These are phyloP conservation scores for Opisthograptis luteolata DNA, from an alignment of 2,888 invertebrate genomes.

Conservation along the genomic window DNA sequence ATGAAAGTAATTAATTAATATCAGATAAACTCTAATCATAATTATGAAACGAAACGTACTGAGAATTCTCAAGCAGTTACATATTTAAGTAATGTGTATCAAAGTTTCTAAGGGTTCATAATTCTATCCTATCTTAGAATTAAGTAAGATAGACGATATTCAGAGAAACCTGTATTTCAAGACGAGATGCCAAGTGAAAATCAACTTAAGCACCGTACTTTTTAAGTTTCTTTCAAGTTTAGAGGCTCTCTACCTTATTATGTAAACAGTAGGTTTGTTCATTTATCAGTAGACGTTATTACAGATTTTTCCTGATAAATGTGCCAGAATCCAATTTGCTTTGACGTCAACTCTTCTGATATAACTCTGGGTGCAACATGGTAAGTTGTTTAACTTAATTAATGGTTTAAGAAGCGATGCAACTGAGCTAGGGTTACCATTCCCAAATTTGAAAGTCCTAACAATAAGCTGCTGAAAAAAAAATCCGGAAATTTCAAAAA, in stretches of 20 bases:
- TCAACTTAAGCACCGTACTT: background rate
- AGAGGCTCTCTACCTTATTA: slow-evolving; percentile 6
- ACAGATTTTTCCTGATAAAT: slow-evolving; percentile 58
- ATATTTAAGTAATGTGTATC: slow-evolving; percentile 14
- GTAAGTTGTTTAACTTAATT: slow-evolving; percentile 39
- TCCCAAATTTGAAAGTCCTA: too few species aligned
- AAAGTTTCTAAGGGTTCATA: slow-evolving; percentile 12
- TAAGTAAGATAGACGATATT: background rate
- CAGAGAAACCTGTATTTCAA: slow-evolving; percentile 7
- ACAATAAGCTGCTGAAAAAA: too few species aligned
- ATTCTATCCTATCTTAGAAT: slow-evolving; percentile 7
- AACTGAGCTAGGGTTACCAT: too few species aligned
- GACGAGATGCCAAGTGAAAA: background rate
- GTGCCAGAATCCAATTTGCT: slow-evolving; percentile 59
- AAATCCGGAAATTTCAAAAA: too few species aligned
- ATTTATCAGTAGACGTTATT: slow-evolving; percentile 50
- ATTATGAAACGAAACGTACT: slow-evolving; percentile 12
- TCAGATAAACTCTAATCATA: slow-evolving; percentile 12
- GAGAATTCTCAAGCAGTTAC: background rate
- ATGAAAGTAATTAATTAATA: slow-evolving; percentile 4
- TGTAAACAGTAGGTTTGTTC: slow-evolving; percentile 39
- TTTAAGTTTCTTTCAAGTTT: background rate
- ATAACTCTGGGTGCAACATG: slow-evolving; percentile 41
- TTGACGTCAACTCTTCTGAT: slow-evolving; percentile 54
- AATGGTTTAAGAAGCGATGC: slow-evolving; percentile 32